Evolutionary conservation across 2,797 vertebrate species (phyloP), one percentile per base, ranked within the genome.

Genomic region (Merluccius polli): DNA sequence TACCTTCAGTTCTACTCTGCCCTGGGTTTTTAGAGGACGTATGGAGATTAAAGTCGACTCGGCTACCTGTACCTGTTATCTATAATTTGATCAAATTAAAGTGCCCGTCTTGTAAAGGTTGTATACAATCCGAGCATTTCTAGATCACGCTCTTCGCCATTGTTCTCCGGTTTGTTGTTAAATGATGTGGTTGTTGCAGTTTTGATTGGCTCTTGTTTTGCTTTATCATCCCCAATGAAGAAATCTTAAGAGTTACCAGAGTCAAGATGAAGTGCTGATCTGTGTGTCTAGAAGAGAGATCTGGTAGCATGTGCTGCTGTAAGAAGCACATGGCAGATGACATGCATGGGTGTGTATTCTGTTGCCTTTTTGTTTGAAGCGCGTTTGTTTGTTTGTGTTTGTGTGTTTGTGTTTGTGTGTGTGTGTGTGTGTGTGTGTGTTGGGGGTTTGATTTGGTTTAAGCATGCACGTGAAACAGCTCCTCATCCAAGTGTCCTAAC

Each of bases 391-490:
- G 73, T 74, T 73, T 63, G 73, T 59, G 32, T 63, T 16, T 73
- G 16, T 48, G 81, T 44, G 48, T 72, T 73, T 69, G 67, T 27
- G 52, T 84, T 48, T 78, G 73, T 79, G 38, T 65, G 76, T 44
- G 81, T 41, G 41, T 71, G 74, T 69, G 65, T 27, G 48, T 83
- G 59, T 65, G 44, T 33, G 35, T 83, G 80, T 78, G 44, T 77
- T 75, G 76, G 79, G 81, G 81, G 21, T 59, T n/a, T 6, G 52
- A n/a, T n/a, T 59, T 59, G 21, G 52, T 24, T n/a, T 24, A n/a
- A 59, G 52, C 21, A n/a, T 59, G 52, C 52, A 9, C 2, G 6
- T 0, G n/a, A 24, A 24, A 7, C n/a, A 59, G 52, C 52, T 59
- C 21, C 52, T 59, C 21, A 52, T n/a, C 52, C 52, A 24, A 59